Conservation (phyloP, 2,113 vertebrate genomes). For the Mobula birostris region DNA sequence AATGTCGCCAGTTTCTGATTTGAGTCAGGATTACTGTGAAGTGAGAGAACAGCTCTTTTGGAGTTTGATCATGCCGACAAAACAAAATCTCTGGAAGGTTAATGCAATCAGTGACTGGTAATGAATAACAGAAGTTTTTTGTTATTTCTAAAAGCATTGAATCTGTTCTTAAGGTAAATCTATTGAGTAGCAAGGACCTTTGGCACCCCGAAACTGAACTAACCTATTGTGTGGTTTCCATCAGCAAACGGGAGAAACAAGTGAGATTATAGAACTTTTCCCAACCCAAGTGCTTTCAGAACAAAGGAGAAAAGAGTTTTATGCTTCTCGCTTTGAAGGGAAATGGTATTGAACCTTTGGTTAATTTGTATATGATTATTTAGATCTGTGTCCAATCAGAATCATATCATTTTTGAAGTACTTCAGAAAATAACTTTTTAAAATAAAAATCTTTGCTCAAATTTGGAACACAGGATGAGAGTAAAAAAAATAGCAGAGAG, state of each 20-base stretch:
- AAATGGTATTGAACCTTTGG: not conserved
- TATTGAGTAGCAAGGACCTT: not conserved
- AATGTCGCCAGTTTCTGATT: not conserved
- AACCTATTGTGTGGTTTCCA: not conserved
- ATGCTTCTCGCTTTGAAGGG: not conserved
- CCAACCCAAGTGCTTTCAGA: not conserved
- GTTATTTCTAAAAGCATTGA: constrained; percentile 5
- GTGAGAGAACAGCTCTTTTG: not conserved
- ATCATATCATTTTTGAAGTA: not conserved
- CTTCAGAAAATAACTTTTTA: not conserved
- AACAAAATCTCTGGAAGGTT: not conserved
- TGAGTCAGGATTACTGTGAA: not conserved
- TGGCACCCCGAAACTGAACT: not conserved
- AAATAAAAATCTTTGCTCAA: not conserved
- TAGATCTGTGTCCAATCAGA: not conserved
- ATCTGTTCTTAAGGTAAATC: not conserved
- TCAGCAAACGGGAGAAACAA: not conserved
- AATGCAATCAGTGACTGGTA: not conserved
- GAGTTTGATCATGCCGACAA: not conserved
- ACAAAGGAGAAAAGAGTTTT: not conserved
- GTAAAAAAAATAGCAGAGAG: not conserved
- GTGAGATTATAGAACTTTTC: not conserved
- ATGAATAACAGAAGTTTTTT: constrained; percentile 25
- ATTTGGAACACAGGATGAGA: not conserved
- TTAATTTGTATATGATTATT: not conserved